These are phyloP conservation scores for Trachymyrmex septentrionalis DNA, from an alignment of 1,140 invertebrate species.

Conservation along the genomic window DNA sequence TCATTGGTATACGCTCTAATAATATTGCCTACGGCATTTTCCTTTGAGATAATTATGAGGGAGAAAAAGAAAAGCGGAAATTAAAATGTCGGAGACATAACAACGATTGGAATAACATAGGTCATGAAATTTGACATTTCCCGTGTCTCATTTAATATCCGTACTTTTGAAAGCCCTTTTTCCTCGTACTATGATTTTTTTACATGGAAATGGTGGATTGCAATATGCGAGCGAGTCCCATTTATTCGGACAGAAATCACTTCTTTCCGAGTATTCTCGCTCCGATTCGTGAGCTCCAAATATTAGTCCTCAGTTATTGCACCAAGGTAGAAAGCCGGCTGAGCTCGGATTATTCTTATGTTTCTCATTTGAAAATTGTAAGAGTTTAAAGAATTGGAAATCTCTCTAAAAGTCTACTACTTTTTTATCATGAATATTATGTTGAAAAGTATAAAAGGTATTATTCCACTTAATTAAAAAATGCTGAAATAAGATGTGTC, in stretches of 20 bases:
- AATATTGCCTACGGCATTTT: neutral
- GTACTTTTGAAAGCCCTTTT: conserved; percentile 10
- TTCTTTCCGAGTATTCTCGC: conserved; percentile 57
- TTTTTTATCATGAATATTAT: neutral
- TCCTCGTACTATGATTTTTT: conserved; percentile 16
- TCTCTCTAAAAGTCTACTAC: neutral
- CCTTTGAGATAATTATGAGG: neutral
- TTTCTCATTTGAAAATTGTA: conserved; percentile 44
- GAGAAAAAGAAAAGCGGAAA: neutral
- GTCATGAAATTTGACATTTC: conserved; percentile 1
- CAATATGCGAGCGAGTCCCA: conserved; percentile 46
- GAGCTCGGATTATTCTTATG: conserved; percentile 43
- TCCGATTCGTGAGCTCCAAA: conserved; percentile 37
- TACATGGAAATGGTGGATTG: neutral
- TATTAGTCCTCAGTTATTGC: conserved; percentile 56
- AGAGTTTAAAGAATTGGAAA: neutral
- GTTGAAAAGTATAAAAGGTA: neutral
- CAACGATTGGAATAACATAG: neutral
- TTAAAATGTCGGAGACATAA: neutral
- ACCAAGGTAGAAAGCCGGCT: conserved; percentile 23
- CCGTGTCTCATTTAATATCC: neutral
- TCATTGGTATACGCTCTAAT: neutral
- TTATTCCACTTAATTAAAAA: neutral
- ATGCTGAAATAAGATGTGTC: no score
- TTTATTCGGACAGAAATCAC: conserved; percentile 57